Evolutionary conservation across 2,888 invertebrate species (phyloP), one percentile per base, ranked within the genome.

Genomic region (Tetranychus piercei): DNA sequence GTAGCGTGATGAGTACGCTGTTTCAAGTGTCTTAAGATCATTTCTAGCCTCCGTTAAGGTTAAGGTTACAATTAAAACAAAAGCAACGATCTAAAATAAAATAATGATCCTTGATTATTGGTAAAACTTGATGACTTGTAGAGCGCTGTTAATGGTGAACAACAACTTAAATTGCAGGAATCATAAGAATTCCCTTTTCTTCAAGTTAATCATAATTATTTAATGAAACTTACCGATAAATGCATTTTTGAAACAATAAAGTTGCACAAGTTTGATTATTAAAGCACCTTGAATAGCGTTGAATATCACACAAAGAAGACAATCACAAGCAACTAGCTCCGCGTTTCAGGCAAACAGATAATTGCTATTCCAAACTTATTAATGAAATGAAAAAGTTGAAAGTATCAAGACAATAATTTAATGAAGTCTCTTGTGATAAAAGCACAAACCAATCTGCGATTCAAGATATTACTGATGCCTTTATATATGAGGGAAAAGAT

Each of bases 21-120:
- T 69, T 22, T 69, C 69, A 7, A 69, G 20, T 20, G 69, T 20
- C 34, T 69, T 69, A 8, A 69, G 69, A 22, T 69, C 69, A 69
- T 23, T 69, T 69, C 22, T 11, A 69, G 69, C 69, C 11, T 23
- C 69, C 22, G 20, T 69, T 11, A 69, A 20, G 20, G 20, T 8
- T 1, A 23, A 23, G 69, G 34, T 69, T 11, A 23, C 69, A 20
- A 23, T 7, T 34, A 69, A 69, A 69, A 23, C 69, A 69, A 69
- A 34, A 34, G 34, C 69, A 22, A 69, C 8, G 5, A 22, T 69
- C 69, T 69, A 69, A 22, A 69, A 23, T 20, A 22, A 11, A 69
- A 20, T 23, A 22, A 22, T 23, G 55, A 15, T 15, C 1, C 55
- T 15, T 34, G 0, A 34, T 34, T 34, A 34, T 5, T 34, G 34